Conservation (phyloP, 2,113 vertebrate genomes). For the Mus pahari region DNA sequence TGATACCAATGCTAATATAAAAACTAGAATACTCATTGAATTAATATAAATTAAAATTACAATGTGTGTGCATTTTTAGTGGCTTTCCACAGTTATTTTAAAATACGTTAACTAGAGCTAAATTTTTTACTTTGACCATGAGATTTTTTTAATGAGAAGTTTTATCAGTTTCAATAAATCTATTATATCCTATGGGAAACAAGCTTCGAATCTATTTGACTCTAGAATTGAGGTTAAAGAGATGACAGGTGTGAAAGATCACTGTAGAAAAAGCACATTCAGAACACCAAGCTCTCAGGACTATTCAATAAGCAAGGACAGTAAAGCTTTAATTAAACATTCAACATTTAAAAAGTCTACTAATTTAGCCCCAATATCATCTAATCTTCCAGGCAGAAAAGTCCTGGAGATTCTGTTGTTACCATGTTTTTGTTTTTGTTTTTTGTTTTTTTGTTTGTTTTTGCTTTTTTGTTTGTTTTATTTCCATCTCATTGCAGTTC, state of each 20-base stretch:
- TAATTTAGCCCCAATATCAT: not conserved
- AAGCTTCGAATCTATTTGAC: not conserved
- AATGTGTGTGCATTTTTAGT: not conserved
- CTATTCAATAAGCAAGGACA: not conserved
- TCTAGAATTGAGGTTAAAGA: not conserved
- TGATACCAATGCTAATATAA: not conserved
- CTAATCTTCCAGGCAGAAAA: not conserved
- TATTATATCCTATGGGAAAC: not conserved
- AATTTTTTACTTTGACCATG: not conserved
- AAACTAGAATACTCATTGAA: not conserved
- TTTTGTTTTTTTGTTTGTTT: no score
- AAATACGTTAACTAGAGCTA: not conserved
- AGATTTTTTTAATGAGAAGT: conserved; percentile 30
- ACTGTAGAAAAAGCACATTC: not conserved
- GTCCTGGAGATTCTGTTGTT: not conserved
- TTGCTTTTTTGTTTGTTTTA: no score
- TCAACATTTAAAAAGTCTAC: not conserved
- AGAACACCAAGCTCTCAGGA: not conserved
- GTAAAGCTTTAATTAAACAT: not conserved
- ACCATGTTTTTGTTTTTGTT: not conserved
- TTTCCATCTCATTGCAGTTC: not conserved
- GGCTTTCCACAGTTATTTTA: not conserved
- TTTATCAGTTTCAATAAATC: not conserved
- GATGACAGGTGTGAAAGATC: not conserved
- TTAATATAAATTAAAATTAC: not conserved